These are phyloP conservation scores for Numenius arquata DNA, from an alignment of 2,113 vertebrate species.

Conservation along the genomic window DNA sequence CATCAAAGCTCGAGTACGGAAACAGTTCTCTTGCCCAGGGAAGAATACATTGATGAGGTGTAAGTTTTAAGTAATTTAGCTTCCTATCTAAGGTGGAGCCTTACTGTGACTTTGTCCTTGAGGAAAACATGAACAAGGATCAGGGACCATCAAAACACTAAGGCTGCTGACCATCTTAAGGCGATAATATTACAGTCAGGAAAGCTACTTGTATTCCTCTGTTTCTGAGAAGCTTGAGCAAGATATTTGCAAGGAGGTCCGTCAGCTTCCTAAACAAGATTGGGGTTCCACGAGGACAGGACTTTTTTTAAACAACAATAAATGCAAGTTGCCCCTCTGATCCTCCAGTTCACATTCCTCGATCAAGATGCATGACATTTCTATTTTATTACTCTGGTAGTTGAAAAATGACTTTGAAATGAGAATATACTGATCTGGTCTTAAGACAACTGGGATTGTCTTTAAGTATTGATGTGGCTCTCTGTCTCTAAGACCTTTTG, in stretches of 20 bases:
- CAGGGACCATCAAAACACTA: background rate
- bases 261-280: background rate
- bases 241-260: background rate
- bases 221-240: background rate
- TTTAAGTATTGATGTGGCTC: background rate
- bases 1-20: background rate
- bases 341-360: background rate
- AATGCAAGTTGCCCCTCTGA: background rate
- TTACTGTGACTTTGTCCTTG: background rate
- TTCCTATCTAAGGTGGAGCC: background rate
- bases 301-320: background rate
- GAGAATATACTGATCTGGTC: background rate
- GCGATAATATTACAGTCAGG: background rate
- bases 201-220: background rate
- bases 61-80: background rate
- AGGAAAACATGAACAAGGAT: fast-evolving
- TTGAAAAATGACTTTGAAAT: background rate
- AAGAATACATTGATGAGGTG: background rate
- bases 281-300: background rate
- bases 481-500: background rate
- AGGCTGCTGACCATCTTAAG: background rate
- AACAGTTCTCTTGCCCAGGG: background rate
- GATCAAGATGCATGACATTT: background rate
- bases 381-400: background rate
- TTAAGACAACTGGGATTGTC: background rate